A percentile compares a stretch with the other conserved stretches of the same genome.
phyloP scores from a whole-genome alignment of 1,140 invertebrate genomes.

The Paracyclopina nana region DNA sequence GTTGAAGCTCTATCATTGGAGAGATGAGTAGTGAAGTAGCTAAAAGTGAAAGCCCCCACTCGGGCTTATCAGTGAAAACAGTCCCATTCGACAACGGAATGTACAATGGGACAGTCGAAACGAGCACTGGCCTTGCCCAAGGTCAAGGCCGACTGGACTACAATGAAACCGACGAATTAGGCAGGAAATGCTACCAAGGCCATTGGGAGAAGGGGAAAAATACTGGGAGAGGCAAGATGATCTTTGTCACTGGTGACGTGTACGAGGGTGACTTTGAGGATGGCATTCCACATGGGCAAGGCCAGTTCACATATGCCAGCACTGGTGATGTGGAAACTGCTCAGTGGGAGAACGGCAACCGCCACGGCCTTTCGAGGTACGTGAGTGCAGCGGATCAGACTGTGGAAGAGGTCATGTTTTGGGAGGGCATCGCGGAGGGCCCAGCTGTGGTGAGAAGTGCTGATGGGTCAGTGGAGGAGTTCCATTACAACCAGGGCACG shows the following conservation, averaged over 20 bases:
- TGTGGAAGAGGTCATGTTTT: neutral
- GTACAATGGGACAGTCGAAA: no score
- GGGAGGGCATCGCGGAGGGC: neutral
- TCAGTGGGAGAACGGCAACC: neutral
- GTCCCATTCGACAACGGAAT: no score
- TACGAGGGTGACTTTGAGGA: neutral
- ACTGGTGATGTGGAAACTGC: neutral
- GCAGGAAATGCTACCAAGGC: neutral
- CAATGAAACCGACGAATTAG: no score
- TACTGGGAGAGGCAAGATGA: slow-evolving; percentile 1
- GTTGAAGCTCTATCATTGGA: no score
- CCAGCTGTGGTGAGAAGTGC: neutral
- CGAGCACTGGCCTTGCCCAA: no score
- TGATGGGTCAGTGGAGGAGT: neutral
- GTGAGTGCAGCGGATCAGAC: neutral
- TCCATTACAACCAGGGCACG: neutral
- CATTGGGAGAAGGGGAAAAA: neutral
- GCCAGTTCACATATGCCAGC: neutral
- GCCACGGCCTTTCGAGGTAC: neutral
- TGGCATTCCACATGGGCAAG: slow-evolving; percentile 1
- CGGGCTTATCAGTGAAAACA: no score
- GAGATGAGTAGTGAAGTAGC: no score
- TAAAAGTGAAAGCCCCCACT: no score
- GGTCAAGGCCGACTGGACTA: no score
- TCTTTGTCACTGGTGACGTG: neutral